Percentiles rank a stretch among this genome's conserved stretches.
Conservation (phyloP, 37 sponge, comb jelly and placozoan species). For the Tethya wilhelma region DNA sequence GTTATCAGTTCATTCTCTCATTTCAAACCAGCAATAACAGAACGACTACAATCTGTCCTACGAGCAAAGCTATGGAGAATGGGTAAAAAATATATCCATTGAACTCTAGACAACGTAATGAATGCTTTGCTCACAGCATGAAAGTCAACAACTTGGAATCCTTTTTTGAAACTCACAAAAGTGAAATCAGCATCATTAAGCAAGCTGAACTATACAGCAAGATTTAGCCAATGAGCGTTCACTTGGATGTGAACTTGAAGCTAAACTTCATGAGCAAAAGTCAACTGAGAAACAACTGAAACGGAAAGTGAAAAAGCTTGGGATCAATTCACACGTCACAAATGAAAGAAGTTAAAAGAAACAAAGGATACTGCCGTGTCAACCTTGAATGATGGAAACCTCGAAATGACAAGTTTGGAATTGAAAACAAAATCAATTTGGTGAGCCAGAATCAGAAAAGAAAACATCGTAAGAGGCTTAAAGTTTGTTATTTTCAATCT, state of each 20-base stretch:
- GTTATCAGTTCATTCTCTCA: background rate
- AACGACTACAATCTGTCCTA: background rate
- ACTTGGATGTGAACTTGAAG: background rate
- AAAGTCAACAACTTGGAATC: background rate
- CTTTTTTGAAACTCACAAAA: background rate
- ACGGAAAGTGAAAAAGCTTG: background rate
- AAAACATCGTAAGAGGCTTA: no score
- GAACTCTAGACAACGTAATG: background rate
- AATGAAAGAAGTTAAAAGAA: background rate
- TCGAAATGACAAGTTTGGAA: background rate
- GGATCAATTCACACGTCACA: background rate
- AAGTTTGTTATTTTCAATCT: no score
- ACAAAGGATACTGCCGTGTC: background rate
- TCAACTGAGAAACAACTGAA: background rate
- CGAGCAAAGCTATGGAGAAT: slow-evolving; percentile 4
- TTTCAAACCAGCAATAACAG: background rate
- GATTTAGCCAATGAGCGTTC: background rate
- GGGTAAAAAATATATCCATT: background rate
- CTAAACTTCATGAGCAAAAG: background rate
- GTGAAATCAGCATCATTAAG: background rate
- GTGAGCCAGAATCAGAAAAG: no score
- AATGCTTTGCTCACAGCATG: background rate
- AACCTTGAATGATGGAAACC: background rate
- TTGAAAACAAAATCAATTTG: background rate
- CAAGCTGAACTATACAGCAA: background rate